A percentile compares a stretch with the other conserved stretches of the same genome.
Evolutionary conservation across 2,113 vertebrate species (phyloP).

Genomic region (Uropsilus gracilis): DNA sequence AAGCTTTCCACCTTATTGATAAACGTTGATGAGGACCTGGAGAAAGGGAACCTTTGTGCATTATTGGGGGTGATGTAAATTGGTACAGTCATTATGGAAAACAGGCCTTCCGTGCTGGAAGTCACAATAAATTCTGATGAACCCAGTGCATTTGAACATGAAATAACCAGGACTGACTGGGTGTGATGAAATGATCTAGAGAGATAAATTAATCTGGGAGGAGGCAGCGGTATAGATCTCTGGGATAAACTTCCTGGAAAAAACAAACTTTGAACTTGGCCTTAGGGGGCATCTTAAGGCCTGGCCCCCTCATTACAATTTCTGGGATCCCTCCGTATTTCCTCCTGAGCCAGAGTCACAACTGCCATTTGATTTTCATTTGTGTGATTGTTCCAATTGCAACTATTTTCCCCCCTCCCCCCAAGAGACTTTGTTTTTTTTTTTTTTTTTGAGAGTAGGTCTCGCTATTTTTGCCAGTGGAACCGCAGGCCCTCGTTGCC

Average conservation of each 20-base stretch:
- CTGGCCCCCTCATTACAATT: neutral
- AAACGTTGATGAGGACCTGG: neutral
- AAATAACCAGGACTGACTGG: neutral
- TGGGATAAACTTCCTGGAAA: neutral
- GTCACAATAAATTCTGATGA: neutral
- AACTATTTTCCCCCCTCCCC: neutral
- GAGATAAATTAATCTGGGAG: neutral
- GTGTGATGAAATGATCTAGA: neutral
- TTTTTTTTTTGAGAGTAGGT: too few species aligned
- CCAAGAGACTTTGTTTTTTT: too few species aligned
- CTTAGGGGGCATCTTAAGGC: neutral
- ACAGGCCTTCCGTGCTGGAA: neutral
- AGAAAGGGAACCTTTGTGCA: neutral
- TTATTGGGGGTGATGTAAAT: neutral
- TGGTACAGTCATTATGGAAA: neutral
- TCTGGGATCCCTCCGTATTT: neutral
- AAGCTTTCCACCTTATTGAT: neutral
- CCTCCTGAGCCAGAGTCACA: neutral
- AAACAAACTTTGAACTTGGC: neutral
- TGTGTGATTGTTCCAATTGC: neutral
- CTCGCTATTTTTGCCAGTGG: too few species aligned
- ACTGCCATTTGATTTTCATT: neutral
- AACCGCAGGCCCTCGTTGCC: too few species aligned
- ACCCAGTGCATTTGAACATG: neutral
- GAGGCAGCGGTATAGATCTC: neutral